Conservation (phyloP, 2,113 vertebrate genomes). For the Sitta europaea region DNA sequence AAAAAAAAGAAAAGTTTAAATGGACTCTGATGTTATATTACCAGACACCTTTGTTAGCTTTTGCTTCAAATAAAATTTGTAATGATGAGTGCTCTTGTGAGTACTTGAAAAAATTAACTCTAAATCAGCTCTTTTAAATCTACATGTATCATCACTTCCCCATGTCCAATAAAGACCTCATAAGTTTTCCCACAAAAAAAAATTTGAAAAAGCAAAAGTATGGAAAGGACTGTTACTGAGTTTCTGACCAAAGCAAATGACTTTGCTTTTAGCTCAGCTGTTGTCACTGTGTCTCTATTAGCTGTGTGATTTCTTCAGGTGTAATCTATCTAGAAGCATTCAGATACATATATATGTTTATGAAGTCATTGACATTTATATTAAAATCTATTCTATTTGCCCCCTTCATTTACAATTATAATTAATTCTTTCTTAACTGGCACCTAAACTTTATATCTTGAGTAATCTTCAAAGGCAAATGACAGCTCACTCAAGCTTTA, state of each 20-base stretch:
- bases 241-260: neutral
- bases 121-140: neutral
- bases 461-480: neutral
- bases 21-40: neutral
- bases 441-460: neutral
- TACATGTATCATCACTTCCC: fast-evolving
- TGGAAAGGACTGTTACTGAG: neutral
- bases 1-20: neutral
- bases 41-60: neutral
- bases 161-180: neutral
- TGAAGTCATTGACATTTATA: neutral
- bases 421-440: neutral
- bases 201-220: neutral
- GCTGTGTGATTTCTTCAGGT: neutral
- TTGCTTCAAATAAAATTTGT: neutral
- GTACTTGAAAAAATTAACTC: neutral
- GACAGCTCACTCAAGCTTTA: neutral
- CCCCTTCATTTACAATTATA: neutral
- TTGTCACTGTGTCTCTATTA: neutral
- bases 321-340: neutral
- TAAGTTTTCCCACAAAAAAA: neutral
- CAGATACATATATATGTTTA: neutral
- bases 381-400: neutral
- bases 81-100: neutral
- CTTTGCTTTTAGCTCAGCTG: neutral